Evolutionary conservation across 2,797 vertebrate genomes (phyloP).

Genomic region (Coilia nasus): DNA sequence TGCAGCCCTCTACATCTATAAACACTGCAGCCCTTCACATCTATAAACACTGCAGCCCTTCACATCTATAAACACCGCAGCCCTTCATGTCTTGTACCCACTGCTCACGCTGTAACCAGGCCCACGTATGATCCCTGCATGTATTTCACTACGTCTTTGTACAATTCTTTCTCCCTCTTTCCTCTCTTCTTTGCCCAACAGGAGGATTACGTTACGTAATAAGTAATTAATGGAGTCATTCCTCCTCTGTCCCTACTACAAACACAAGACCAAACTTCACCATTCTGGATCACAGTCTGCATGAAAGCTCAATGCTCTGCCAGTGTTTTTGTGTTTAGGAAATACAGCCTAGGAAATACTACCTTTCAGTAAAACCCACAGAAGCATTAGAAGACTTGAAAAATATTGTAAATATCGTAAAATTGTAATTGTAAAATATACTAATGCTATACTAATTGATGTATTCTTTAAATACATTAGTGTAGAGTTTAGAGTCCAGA

Average conservation of each 20-base stretch:
- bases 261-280: too few species aligned
- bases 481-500: too few species aligned
- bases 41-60: too few species aligned
- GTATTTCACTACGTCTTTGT: neutral
- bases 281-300: neutral
- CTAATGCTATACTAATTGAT: too few species aligned
- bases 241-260: neutral
- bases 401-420: neutral
- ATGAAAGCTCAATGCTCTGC: neutral
- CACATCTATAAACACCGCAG: too few species aligned
- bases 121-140: neutral
- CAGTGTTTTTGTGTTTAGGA: neutral
- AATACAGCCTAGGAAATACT: neutral
- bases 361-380: neutral
- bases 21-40: too few species aligned
- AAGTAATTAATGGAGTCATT: neutral
- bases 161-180: neutral
- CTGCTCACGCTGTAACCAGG: neutral
- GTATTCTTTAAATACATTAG: too few species aligned
- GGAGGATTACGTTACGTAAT: neutral
- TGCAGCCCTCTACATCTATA: too few species aligned
- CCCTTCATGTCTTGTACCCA: too few species aligned
- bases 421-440: too few species aligned
- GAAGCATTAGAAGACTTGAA: neutral
- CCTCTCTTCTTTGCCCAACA: too few species aligned